phyloP scores from a whole-genome alignment of 2,797 vertebrate species.

The Arrhamphus sclerolepis region DNA sequence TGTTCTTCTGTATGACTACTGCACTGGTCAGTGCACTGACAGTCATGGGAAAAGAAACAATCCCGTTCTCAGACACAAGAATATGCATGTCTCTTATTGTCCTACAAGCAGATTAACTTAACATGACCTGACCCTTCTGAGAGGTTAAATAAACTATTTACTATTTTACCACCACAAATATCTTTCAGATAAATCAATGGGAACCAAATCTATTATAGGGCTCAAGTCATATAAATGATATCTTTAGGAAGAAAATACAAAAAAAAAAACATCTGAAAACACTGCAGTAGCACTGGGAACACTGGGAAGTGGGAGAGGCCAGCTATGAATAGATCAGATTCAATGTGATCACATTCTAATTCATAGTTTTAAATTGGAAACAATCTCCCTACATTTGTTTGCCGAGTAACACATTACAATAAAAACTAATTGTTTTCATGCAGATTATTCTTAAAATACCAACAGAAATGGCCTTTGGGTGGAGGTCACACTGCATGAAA shows the following conservation, averaged over 20 bases:
- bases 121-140: neutral
- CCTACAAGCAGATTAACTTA: no score
- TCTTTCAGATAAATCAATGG: neutral
- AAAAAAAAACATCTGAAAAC: neutral
- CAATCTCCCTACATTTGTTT: neutral
- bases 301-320: no score
- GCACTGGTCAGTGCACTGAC: neutral
- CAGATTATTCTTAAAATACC: neutral
- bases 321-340: no score
- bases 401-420: neutral
- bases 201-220: neutral
- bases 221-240: no score
- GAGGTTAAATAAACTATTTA: neutral
- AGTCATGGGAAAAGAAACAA: no score
- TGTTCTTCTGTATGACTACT: neutral
- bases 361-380: neutral
- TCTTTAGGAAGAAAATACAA: neutral
- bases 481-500: neutral
- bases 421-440: no score
- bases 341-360: neutral
- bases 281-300: neutral
- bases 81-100: no score
- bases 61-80: no score
- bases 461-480: conserved; percentile 1
- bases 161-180: no score